phyloP scores from a whole-genome alignment of 2,113 vertebrate species.

The Phyllopteryx taeniolatus region DNA sequence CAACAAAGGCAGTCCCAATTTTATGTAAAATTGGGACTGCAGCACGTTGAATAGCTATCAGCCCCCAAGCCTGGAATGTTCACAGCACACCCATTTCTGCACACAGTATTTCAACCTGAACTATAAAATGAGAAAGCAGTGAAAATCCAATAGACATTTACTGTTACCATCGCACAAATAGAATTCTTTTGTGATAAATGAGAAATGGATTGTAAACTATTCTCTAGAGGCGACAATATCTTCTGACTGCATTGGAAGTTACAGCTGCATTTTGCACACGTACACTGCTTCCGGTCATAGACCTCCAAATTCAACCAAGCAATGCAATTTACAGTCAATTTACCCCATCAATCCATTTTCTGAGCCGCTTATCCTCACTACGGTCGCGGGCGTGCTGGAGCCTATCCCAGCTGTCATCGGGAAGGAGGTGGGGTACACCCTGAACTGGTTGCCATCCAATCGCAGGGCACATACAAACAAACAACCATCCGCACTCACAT shows the following conservation, averaged over 20 bases:
- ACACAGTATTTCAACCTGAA: constrained; percentile 45
- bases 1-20: background rate
- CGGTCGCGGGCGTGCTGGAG: too few relatives aligned
- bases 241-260: background rate
- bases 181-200: constrained; percentile 35
- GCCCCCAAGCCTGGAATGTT: constrained; percentile 34
- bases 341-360: background rate
- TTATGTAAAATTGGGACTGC: background rate
- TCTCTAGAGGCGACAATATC: background rate
- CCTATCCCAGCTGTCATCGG: too few relatives aligned
- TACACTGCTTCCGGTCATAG: background rate
- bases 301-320: background rate
- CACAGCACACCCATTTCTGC: constrained; percentile 43
- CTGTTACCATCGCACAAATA: constrained; percentile 37
- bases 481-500: too few relatives aligned
- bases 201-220: constrained; percentile 21
- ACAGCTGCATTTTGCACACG: background rate
- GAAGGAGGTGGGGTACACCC: too few relatives aligned
- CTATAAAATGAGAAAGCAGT: constrained; percentile 47
- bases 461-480: too few relatives aligned
- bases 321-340: background rate
- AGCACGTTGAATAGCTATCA: constrained; percentile 2
- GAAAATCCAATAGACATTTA: constrained; percentile 44
- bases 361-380: too few relatives aligned
- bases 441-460: too few relatives aligned